phyloP scores from a whole-genome alignment of 2,113 vertebrate genomes.

The Psittacula cyanocephala region DNA sequence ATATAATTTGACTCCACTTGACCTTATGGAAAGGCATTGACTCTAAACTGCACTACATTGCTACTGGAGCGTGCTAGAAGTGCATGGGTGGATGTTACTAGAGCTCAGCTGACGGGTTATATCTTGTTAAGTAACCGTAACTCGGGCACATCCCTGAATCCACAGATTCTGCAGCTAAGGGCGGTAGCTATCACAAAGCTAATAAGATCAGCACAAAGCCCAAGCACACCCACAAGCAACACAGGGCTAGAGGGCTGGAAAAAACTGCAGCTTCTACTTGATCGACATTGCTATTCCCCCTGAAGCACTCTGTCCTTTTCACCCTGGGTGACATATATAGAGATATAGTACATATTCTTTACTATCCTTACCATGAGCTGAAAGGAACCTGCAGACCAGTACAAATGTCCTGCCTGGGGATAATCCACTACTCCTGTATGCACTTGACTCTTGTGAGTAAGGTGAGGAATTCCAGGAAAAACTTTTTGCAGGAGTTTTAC shows the following conservation, averaged over 20 bases:
- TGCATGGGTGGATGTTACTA: background rate
- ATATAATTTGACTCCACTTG: background rate
- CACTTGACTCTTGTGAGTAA: background rate
- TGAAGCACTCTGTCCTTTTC: background rate
- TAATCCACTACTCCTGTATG: background rate
- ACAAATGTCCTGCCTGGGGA: background rate
- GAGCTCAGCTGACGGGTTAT: background rate
- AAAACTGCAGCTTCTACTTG: background rate
- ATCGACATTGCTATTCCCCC: background rate
- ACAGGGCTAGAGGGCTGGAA: background rate
- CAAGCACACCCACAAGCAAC: background rate
- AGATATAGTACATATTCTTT: background rate
- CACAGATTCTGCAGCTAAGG: background rate
- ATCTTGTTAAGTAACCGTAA: background rate
- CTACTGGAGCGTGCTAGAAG: background rate
- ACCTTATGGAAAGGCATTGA: background rate
- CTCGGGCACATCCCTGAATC: background rate
- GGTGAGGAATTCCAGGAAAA: conserved; percentile 17
- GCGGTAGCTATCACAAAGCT: background rate
- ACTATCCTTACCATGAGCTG: background rate
- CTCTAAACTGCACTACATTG: background rate
- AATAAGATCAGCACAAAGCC: background rate
- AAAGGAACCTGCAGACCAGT: background rate
- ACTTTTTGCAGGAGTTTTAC: background rate
- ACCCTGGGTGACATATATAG: background rate